Evolutionary conservation across 2,113 vertebrate genomes (phyloP), one percentile per base, ranked within the genome.

Genomic region (Colossoma macropomum): DNA sequence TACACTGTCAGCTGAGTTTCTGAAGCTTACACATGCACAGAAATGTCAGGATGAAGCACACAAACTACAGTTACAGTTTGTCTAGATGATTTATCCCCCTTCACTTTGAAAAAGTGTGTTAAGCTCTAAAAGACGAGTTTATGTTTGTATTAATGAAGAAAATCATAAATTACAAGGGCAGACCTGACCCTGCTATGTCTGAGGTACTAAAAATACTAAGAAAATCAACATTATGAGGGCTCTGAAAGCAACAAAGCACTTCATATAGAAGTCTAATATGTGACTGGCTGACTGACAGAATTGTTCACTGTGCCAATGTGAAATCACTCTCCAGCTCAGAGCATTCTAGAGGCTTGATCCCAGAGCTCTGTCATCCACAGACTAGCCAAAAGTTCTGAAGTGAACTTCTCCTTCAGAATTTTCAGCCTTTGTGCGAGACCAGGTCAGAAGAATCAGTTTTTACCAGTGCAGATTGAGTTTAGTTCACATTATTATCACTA

Each of bases 11-110:
- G 32, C 54, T 41, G 56, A 25, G 56, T 76, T 32, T 50, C 19
- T 79, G 77, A 79, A 30, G 45, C 32, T 30, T 63, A 15, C 27
- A 65, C 34, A 48, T 65, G 62, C 11, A 30, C 62, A 78, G 59
- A 23, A 27, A 25, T 25, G n/a, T 25, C 59, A 62, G 19, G 19
- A 23, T 23, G 56, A 7, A 7, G 11, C 9, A 27, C 9, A 41
- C 9, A 10, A 5, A 62, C 11, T 21, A 19, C n/a, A 25, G n/a
- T 9, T 62, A 8, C 25, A 62, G n/a, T n/a, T n/a, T n/a, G n/a
- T n/a, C 25, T 62, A 62, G 23, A 7, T 59, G 19, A 1, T 62
- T 21, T 12, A 12, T 1, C 9, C 23, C 9, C 9, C 9, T 10
- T 41, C 38, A 41, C 38, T 41, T n/a, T n/a, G n/a, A n/a, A 38